Evolutionary conservation across 2,113 vertebrate genomes (phyloP).

Genomic region (Pavo muticus): DNA sequence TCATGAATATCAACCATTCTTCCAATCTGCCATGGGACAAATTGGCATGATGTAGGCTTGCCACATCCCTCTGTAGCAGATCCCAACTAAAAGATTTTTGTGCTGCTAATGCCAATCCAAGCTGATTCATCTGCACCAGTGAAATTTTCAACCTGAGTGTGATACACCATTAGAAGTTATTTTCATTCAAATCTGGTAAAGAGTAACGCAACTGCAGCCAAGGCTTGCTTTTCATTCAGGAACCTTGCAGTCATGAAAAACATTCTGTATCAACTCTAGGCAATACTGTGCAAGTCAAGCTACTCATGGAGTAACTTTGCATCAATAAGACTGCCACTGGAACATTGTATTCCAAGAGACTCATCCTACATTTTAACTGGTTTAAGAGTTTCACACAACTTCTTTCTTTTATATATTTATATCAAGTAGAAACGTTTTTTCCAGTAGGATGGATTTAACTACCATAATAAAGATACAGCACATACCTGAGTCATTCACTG

Average conservation of each 20-base stretch:
- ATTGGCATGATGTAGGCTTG: not conserved
- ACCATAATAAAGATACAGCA: conserved; percentile 12
- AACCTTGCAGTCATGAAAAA: not conserved
- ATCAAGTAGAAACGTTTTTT: conserved; percentile 8
- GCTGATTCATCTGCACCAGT: not conserved
- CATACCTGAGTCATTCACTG: not conserved
- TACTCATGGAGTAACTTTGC: not conserved
- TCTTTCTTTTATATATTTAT: conserved; percentile 21
- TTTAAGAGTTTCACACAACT: not conserved
- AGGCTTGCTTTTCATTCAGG: conserved; percentile 30
- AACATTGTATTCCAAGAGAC: not conserved
- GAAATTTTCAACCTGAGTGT: not conserved
- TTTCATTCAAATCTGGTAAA: not conserved
- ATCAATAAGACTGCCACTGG: not conserved
- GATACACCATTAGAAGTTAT: not conserved
- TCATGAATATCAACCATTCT: not conserved
- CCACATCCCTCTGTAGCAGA: too few relatives aligned
- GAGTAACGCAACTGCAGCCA: not conserved
- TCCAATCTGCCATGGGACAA: accelerated
- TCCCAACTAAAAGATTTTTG: not conserved
- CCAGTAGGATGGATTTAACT: not conserved
- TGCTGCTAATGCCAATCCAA: not conserved
- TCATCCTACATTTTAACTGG: not conserved
- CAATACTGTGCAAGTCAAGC: not conserved
- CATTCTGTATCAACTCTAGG: not conserved